Evolutionary conservation across 2,888 invertebrate genomes (phyloP).

Genomic region (Archips xylosteana): DNA sequence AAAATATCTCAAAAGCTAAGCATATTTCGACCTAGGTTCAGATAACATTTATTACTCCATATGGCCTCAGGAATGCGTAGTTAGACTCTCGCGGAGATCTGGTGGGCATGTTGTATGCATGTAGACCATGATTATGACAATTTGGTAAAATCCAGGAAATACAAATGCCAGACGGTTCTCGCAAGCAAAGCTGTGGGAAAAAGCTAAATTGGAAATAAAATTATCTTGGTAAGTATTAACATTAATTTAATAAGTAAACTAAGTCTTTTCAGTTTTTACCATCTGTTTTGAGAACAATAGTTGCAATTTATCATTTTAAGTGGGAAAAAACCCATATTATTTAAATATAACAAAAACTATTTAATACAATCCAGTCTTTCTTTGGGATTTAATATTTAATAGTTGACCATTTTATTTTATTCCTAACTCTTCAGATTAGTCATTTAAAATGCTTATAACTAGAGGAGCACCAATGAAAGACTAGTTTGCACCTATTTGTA

Average conservation of each 20-base stretch:
- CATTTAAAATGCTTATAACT: not conserved
- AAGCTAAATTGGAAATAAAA: not conserved
- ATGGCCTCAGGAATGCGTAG: no score
- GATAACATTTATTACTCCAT: no score
- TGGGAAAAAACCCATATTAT: not conserved
- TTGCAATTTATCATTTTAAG: not conserved
- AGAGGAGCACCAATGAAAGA: not conserved
- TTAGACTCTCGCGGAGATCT: no score
- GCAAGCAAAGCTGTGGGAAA: no score
- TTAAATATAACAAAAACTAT: not conserved
- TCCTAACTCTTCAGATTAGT: not conserved
- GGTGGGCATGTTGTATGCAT: no score
- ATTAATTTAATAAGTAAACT: conserved; percentile 5
- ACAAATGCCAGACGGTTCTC: no score
- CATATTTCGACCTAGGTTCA: no score
- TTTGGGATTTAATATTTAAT: not conserved
- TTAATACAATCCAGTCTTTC: not conserved
- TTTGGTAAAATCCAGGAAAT: no score
- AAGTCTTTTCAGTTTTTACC: not conserved
- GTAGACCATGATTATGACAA: no score
- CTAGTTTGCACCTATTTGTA: not conserved
- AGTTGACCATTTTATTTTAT: not conserved
- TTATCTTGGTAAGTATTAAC: not conserved
- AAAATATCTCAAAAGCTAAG: no score
- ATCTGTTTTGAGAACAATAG: not conserved